These are phyloP conservation scores for Amphiura filiformis DNA, from an alignment of 35 echinoderm and acorn worm species.

Conservation along the genomic window DNA sequence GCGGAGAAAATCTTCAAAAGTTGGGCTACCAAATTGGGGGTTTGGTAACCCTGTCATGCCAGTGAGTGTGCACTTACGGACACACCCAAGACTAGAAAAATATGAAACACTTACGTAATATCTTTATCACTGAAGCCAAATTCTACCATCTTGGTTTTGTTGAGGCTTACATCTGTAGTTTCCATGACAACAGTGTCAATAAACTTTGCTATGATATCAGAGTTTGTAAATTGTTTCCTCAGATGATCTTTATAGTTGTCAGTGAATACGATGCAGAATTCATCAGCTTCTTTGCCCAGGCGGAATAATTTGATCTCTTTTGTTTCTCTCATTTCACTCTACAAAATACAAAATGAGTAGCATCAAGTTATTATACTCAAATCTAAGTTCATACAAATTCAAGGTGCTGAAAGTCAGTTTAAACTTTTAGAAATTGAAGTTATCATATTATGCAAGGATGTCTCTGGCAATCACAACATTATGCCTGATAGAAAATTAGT, in stretches of 20 bases:
- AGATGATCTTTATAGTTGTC: constrained; percentile 70
- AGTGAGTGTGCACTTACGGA: too few species aligned
- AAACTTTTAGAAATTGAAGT: too few species aligned
- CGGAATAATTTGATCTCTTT: constrained; percentile 80
- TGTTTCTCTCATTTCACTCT: constrained; percentile 65
- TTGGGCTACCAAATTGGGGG: too few species aligned
- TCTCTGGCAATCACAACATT: background rate
- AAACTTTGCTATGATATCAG: constrained; percentile 53
- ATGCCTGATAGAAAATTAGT: background rate
- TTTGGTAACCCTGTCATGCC: too few species aligned
- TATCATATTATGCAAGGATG: background rate
- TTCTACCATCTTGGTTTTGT: constrained; percentile 47
- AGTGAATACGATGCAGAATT: constrained; percentile 60
- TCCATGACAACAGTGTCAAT: constrained; percentile 56
- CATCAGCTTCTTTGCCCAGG: constrained; percentile 41
- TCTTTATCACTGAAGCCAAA: constrained; percentile 78
- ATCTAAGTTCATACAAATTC: background rate
- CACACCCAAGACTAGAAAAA: too few species aligned
- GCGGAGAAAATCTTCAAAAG: too few species aligned
- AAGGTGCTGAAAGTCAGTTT: too few species aligned
- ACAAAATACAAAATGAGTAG: too few species aligned
- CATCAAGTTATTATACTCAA: constrained; percentile 65
- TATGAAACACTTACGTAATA: constrained; percentile 92
- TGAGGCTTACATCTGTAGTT: constrained; percentile 59
- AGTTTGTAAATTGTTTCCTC: constrained; percentile 16